A percentile compares a stretch with the other conserved stretches of the same genome.
Evolutionary conservation across 2,797 vertebrate species (phyloP).

Genomic region (Holocentrus rufus): DNA sequence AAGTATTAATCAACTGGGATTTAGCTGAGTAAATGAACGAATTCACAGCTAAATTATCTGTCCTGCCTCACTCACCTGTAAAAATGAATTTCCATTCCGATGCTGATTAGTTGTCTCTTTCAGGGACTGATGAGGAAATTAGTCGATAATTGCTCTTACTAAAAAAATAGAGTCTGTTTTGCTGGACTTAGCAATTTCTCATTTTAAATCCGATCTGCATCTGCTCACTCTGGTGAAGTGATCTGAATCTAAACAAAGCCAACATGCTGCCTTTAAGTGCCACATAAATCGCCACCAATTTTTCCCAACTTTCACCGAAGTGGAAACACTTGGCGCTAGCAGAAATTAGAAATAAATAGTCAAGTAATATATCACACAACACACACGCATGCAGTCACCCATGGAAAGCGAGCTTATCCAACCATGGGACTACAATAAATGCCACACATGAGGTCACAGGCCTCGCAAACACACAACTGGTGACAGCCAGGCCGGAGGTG

Average conservation of each 20-base stretch:
- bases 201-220: slow-evolving; percentile 11
- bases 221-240: background rate
- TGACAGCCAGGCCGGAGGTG: background rate
- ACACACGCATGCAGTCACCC: slow-evolving; percentile 15
- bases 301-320: background rate
- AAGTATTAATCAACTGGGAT: slow-evolving; percentile 38
- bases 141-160: slow-evolving; percentile 45
- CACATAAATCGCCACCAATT: background rate
- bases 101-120: slow-evolving; percentile 62
- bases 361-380: background rate
- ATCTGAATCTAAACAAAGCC: slow-evolving; percentile 11
- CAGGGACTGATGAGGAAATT: slow-evolving; percentile 58
- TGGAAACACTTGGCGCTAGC: slow-evolving; percentile 7
- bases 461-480: slow-evolving; percentile 15
- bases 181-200: slow-evolving; percentile 1
- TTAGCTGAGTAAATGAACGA: slow-evolving; percentile 31
- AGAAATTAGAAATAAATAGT: slow-evolving; percentile 2
- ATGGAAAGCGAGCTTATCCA: slow-evolving; percentile 13
- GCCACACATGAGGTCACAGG: slow-evolving; percentile 34
- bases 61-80: slow-evolving; percentile 52
- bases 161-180: slow-evolving; percentile 24
- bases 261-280: background rate
- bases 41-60: slow-evolving; percentile 54
- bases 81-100: slow-evolving; percentile 45
- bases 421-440: slow-evolving; percentile 40